Percentiles rank a stretch among this genome's conserved stretches.
These are phyloP conservation scores for Papilio polyxenes DNA, from an alignment of 1,140 invertebrate genomes.

Conservation along the genomic window DNA sequence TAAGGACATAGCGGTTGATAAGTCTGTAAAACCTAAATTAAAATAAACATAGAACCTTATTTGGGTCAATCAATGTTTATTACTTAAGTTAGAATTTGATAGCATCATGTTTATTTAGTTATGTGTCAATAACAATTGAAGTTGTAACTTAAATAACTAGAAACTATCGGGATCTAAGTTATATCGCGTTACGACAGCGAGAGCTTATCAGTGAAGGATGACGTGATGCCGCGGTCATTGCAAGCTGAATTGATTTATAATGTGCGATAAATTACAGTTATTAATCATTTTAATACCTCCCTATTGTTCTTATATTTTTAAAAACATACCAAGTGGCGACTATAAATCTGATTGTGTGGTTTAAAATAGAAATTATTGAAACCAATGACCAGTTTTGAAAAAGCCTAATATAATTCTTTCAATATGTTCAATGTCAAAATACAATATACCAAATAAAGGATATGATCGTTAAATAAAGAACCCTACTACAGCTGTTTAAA, in stretches of 20 bases:
- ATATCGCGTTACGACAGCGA: background rate
- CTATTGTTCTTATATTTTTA: background rate
- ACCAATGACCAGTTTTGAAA: background rate
- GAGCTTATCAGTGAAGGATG: conserved; percentile 34
- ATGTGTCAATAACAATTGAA: background rate
- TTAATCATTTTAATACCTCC: conserved; percentile 29
- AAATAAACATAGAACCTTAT: no score
- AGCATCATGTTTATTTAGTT: background rate
- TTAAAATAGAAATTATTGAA: no score
- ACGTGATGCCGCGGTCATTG: conserved; percentile 26
- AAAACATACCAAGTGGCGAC: background rate
- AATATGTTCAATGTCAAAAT: background rate
- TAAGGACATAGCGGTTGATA: no score
- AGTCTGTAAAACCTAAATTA: no score
- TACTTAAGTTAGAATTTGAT: no score
- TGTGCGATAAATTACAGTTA: conserved; percentile 38
- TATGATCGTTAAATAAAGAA: background rate
- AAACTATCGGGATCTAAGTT: conserved; percentile 10
- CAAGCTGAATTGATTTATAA: conserved; percentile 40
- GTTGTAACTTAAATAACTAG: background rate
- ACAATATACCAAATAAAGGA: background rate
- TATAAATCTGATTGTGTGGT: background rate
- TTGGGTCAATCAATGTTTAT: no score
- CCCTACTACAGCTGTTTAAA: background rate
- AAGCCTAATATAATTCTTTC: no score